Evolutionary conservation across 2,113 vertebrate species (phyloP), one percentile per base, ranked within the genome.

Genomic region (Triplophysa rosa): DNA sequence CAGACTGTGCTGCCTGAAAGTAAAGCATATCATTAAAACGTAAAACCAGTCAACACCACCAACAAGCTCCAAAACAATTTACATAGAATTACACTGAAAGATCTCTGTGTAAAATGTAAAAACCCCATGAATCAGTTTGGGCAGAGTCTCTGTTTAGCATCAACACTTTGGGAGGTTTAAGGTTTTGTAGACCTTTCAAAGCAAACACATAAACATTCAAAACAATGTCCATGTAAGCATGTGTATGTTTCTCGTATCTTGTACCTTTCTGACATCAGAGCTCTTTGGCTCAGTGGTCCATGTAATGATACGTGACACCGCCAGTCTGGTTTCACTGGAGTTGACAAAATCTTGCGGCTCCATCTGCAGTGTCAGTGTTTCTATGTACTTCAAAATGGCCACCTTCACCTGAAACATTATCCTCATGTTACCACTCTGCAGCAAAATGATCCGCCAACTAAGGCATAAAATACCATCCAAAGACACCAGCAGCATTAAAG

Each of bases 251-350:
- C 26, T 47, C n/a, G 49, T 52, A 23, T 26, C 7, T 47, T 65
- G 9, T 81, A 98, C 96, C 95, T 98, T 98, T 79, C 96, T 93
- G 91, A 99, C 95, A 14, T 99, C 97, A 40, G 96, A 96, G 89
- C 96, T 98, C 90, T 98, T 98, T 63, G 96, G 96, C 89, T 99
- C 97, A 77, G 95, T 97, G 75, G 97, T 99, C 97, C 97, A 99
- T 29, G 97, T 98, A 88, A 99, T 98, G 86, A 99, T 95, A 62
- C 97, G 95, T 49, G 97, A 99, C 71, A 99, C 95, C 5, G 97
- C 97, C 84, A 98, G 90, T 49, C 96, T 94, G 24, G 97, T 98
- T 92, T 99, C 97, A 86, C 96, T 98, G 78, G 96, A 97, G 92
- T 98, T 99, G 80, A 96, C 93, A 87, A 99, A 99, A 87, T 98